Evolutionary conservation across 2,888 invertebrate genomes (phyloP), one percentile per base, ranked within the genome.

Genomic region (Tanaodytes sp.): DNA sequence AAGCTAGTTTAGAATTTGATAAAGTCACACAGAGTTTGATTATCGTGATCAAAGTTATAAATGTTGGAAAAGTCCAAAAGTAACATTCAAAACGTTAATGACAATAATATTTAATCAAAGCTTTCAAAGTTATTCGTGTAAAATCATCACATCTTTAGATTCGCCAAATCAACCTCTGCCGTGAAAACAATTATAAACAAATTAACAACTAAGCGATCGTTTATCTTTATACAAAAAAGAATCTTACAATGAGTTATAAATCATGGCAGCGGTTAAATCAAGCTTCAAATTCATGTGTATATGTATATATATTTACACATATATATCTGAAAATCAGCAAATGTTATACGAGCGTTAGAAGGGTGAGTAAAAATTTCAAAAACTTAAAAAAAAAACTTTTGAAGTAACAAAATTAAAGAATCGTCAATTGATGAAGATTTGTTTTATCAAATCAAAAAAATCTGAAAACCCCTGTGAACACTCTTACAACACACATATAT

Each of bases 1-100:
- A 57, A 57, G 64, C 57, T 37, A 16, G 42, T 64, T 64, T 64
- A 64, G 64, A 64, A 64, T 64, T 49, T 51, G 23, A n/a, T 11
- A 23, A 64, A 51, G 49, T 64, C 64, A 57, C 55, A 48, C 31
- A 16, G 42, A 55, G 43, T 57, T 64, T 64, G 64, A 64, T 64
- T 64, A 57, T 64, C 49, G 54, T 40, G 39, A 46, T 40, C 23
- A 14, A 42, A 33, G 20, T 42, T 43, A 43, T 33, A 46, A 43
- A 15, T n/a, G 16, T 39, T 52, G 52, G 52, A 61, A 61, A 43
- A 61, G 12, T 49, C 18, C 42, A 40, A 48, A 30, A 39, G 33
- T 14, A 42, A 9, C 23, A 11, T 15, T 37, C 27, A 52, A 39
- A 51, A 51, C 4, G 11, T 8, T 20, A 2, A 14, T 11, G 31